A percentile compares a stretch with the other conserved stretches of the same genome.
Conservation (phyloP, 2,888 invertebrate genomes). For the Lypha dubia region DNA sequence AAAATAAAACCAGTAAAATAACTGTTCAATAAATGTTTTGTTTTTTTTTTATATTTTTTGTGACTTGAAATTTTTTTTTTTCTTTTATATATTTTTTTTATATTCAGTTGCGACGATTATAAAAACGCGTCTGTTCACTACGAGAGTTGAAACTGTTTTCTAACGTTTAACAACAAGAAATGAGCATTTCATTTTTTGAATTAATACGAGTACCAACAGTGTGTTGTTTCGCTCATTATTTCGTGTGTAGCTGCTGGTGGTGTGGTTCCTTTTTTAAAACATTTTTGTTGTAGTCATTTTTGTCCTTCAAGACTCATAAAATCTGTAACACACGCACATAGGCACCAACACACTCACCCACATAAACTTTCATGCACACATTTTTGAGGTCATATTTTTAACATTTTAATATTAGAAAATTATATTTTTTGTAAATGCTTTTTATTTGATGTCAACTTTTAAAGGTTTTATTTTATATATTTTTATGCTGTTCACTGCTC, state of each 20-base stretch:
- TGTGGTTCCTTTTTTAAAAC: not conserved
- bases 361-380: not conserved
- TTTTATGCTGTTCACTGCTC: conserved; percentile 4
- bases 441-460: conserved; percentile 21
- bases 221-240: conserved; percentile 22
- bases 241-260: conserved; percentile 28
- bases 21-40: no score
- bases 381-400: conserved; percentile 46
- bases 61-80: no score
- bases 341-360: not conserved
- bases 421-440: conserved; percentile 18
- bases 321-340: conserved; percentile 4
- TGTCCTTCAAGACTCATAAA: conserved; percentile 34
- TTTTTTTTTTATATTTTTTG: no score
- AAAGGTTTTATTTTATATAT: conserved; percentile 5
- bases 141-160: no score
- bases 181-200: conserved; percentile 9
- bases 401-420: conserved; percentile 12
- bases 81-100: no score
- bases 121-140: no score
- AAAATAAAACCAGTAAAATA: no score
- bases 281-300: not conserved
- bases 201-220: not conserved
- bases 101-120: no score
- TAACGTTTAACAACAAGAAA: no score